phyloP scores from a whole-genome alignment of 2,797 vertebrate species.

The Cryptoblepharus egeriae region DNA sequence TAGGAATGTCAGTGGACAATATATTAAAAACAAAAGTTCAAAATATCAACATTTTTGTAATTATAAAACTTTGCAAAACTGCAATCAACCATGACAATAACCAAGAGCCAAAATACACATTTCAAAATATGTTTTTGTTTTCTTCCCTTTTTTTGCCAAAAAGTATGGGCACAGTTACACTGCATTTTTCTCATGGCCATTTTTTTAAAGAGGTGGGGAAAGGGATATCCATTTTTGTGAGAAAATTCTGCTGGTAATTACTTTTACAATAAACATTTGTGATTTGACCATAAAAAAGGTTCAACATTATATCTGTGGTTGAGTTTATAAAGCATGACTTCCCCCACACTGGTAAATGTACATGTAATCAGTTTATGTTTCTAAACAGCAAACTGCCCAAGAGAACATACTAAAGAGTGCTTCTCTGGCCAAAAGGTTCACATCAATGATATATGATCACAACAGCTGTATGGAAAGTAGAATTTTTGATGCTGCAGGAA shows the following conservation, averaged over 20 bases:
- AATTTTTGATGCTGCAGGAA: background rate
- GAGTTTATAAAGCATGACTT: background rate
- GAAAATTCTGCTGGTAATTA: background rate
- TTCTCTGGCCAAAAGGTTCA: constrained; percentile 19
- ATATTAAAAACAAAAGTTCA: background rate
- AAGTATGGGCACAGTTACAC: background rate
- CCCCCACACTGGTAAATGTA: background rate
- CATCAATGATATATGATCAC: background rate
- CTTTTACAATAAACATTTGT: background rate
- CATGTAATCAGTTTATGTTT: constrained; percentile 1
- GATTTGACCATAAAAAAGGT: constrained; percentile 4
- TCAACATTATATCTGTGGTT: background rate
- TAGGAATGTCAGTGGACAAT: background rate
- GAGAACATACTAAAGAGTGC: constrained; percentile 10
- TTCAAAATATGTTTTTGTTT: background rate
- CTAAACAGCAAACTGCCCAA: background rate
- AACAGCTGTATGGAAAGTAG: background rate
- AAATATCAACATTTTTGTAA: background rate
- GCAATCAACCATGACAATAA: background rate
- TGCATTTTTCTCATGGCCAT: background rate
- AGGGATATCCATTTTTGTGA: background rate
- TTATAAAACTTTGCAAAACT: background rate
- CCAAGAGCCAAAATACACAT: constrained; percentile 1
- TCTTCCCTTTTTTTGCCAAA: background rate
- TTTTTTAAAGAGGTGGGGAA: background rate